phyloP scores from a whole-genome alignment of 2,113 vertebrate species.

The Seriola aureovittata region DNA sequence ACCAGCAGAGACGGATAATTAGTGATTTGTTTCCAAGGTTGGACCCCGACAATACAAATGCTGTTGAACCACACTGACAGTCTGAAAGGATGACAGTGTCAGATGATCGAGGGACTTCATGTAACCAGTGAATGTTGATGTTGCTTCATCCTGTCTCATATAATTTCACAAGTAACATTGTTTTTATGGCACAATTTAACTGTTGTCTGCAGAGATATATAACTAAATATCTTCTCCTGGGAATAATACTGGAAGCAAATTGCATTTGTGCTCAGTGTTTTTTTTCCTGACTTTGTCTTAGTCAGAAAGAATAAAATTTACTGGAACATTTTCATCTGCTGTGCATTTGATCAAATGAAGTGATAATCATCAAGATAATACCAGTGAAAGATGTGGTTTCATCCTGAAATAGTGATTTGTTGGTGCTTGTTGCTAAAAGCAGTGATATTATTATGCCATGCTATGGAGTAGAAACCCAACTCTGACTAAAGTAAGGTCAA shows the following conservation, averaged over 20 bases:
- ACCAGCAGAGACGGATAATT: constrained; percentile 29
- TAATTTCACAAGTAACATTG: constrained; percentile 15
- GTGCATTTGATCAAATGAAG: not conserved
- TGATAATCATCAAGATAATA: not conserved
- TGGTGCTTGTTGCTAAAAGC: not conserved
- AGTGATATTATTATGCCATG: not conserved
- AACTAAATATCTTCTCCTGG: constrained; percentile 13
- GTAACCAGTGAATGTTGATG: not conserved
- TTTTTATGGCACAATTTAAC: constrained; percentile 4
- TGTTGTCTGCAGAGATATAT: not conserved
- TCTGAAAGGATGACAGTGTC: constrained; percentile 12
- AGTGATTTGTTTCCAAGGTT: constrained; percentile 50
- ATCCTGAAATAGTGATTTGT: not conserved
- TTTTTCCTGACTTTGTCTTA: not conserved
- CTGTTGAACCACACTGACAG: too few relatives aligned
- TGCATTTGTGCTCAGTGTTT: not conserved
- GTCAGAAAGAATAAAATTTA: not conserved
- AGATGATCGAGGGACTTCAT: not conserved
- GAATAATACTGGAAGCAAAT: constrained; percentile 18
- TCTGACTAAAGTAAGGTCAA: not conserved
- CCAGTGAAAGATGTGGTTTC: not conserved
- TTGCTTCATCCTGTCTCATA: not conserved
- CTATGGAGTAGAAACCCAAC: not conserved
- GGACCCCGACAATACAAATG: constrained; percentile 32
- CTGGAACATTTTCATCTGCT: not conserved